Base-by-base conservation (phyloP, 2,888 invertebrate genomes). In the Copidosoma aretas region DNA sequence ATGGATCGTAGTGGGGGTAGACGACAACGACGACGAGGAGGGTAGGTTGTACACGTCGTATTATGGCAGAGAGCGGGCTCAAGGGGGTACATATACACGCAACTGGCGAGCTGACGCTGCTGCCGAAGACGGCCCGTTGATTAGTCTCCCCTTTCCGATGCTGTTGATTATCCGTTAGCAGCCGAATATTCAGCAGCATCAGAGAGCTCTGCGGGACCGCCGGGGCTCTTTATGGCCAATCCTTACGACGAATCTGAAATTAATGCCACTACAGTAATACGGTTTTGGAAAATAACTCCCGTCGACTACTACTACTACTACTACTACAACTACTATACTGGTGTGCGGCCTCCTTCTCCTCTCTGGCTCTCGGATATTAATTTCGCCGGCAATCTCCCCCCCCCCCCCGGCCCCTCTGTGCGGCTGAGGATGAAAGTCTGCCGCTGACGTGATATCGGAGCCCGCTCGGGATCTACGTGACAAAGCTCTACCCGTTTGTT, bases 121-220 rank as follows among this genome's bases (percentile, higher is more conserved):
- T 71, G 68, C 67, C 72, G 72, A 72, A 72, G 72, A 72, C 72
- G 72, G 68, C 4, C 66, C 71, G 68, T 72, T 72, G 72, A 72
- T 72, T 72, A 71, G 68, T 68, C 70, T 72, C 71, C 71, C 70
- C 65, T 68, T 71, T 69, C 69, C 60, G 69, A 69, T 69, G n/a
- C n/a, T n/a, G 71, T 66, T 71, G 71, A 71, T 71, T 72, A 70
- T 70, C 59, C 51, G 60, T 60, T 52, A 32, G 60, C 59, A 32
- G 60, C 59, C 67, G 67, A 70, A 61, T 71, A 67, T 71, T 64
- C 71, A 64, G 60, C 56, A n/a, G 39, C 10, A n/a, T 39, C 39
- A 25, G 56, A 32, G 19, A 15, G 56, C 56, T 46, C 12, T 46
- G 43, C 21, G 32, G 17, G 59, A 32, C 25, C 15, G 32, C 21